Conservation (phyloP, 2,797 vertebrate species). For the Anabacerthia variegaticeps region DNA sequence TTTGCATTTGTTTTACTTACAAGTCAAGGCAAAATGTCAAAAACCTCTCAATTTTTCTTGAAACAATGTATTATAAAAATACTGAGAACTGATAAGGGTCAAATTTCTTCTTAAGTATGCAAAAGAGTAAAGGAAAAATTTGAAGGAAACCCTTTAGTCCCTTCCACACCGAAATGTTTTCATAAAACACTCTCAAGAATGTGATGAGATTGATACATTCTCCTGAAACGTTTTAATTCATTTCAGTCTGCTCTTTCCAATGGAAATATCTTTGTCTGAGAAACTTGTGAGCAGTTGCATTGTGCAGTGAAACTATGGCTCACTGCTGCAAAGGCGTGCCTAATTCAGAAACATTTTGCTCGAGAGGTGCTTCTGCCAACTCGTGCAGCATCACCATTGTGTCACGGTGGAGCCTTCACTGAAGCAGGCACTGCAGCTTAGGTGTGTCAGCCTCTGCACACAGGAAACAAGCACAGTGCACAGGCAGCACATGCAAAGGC, state of each 20-base stretch:
- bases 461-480: not conserved
- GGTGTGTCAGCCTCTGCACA: not conserved
- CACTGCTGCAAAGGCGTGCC: not conserved
- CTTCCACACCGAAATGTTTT: not conserved
- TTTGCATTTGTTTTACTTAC: not conserved
- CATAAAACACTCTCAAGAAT: not conserved
- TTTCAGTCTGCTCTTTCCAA: not conserved
- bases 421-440: not conserved
- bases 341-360: not conserved
- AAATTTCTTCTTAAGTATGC: not conserved
- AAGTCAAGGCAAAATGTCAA: not conserved
- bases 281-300: not conserved
- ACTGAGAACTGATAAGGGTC: not conserved
- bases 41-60: not conserved
- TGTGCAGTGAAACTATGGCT: not conserved
- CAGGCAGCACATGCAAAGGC: not conserved
- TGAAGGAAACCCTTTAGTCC: not conserved
- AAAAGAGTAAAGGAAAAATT: not conserved
- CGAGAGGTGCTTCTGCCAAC: not conserved
- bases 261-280: not conserved
- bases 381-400: not conserved
- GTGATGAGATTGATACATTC: not conserved
- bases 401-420: not conserved
- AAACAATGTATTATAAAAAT: not conserved
- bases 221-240: not conserved